A percentile compares a stretch with the other conserved stretches of the same genome.
These are phyloP conservation scores for Nemotelus pantherinus DNA, from an alignment of 2,888 invertebrate genomes.

Conservation along the genomic window DNA sequence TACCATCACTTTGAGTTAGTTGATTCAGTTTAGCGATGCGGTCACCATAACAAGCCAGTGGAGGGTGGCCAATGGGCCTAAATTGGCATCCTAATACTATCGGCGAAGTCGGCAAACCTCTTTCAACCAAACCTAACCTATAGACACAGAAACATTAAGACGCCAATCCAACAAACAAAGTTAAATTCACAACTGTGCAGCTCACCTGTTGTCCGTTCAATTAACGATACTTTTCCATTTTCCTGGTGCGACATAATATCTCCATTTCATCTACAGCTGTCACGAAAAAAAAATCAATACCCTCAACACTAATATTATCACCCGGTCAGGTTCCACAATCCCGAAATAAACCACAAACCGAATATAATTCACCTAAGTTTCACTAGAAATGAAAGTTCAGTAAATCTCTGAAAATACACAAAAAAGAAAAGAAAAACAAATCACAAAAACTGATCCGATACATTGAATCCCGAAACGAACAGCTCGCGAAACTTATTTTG, in stretches of 20 bases:
- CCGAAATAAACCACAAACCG: background rate
- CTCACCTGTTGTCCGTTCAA: constrained; percentile 43
- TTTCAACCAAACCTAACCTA: too few relatives aligned
- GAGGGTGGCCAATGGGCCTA: too few relatives aligned
- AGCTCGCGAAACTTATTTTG: constrained; percentile 41
- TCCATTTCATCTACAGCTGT: constrained; percentile 27
- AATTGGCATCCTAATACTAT: too few relatives aligned
- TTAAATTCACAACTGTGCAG: too few relatives aligned
- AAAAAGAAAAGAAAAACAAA: constrained; percentile 18
- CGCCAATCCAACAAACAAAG: too few relatives aligned
- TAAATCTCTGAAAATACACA: constrained; percentile 39
- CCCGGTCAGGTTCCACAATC: background rate
- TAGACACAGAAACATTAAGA: too few relatives aligned
- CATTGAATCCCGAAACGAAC: constrained; percentile 22
- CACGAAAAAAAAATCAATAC: background rate
- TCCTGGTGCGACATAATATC: constrained; percentile 32
- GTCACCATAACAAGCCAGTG: too few relatives aligned
- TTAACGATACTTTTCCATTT: constrained; percentile 44
- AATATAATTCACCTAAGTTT: constrained; percentile 14
- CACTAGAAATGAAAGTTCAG: constrained; percentile 33
- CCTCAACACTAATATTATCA: constrained; percentile 1
- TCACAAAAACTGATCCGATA: background rate
- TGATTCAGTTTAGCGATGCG: too few relatives aligned
- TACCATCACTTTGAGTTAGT: too few relatives aligned
- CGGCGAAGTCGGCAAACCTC: too few relatives aligned